Evolutionary conservation across 2,888 invertebrate genomes (phyloP).

Genomic region (Amphipoea oculea): DNA sequence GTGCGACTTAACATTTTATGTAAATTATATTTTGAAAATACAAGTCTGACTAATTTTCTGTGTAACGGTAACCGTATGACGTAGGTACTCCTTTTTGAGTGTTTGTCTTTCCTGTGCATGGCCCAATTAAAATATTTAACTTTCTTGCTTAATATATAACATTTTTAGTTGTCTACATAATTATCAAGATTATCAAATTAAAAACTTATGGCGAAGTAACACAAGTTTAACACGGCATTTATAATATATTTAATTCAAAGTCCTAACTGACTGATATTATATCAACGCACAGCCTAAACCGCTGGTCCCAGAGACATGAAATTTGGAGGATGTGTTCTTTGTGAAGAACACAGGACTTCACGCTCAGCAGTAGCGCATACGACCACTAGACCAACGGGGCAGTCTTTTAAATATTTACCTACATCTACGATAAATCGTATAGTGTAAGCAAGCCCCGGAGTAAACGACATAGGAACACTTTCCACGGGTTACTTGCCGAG

Average conservation of each 20-base stretch:
- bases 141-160: no score
- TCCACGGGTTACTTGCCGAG: conserved; percentile 25
- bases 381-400: background rate
- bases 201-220: background rate
- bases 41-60: background rate
- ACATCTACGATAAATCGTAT: conserved; percentile 26
- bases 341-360: no score
- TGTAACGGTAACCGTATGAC: background rate
- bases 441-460: conserved; percentile 17
- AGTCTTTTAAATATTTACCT: background rate
- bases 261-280: no score
- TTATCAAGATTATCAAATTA: background rate
- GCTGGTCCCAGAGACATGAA: no score
- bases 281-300: no score
- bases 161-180: background rate
- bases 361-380: no score
- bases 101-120: no score
- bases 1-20: conserved; percentile 3
- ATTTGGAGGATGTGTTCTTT: no score
- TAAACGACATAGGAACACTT: conserved; percentile 44
- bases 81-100: background rate
- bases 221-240: background rate
- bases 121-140: no score
- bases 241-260: no score
- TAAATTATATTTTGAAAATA: background rate